Base-by-base conservation (phyloP, 2,888 invertebrate genomes). In the Strigamia crassipes region DNA sequence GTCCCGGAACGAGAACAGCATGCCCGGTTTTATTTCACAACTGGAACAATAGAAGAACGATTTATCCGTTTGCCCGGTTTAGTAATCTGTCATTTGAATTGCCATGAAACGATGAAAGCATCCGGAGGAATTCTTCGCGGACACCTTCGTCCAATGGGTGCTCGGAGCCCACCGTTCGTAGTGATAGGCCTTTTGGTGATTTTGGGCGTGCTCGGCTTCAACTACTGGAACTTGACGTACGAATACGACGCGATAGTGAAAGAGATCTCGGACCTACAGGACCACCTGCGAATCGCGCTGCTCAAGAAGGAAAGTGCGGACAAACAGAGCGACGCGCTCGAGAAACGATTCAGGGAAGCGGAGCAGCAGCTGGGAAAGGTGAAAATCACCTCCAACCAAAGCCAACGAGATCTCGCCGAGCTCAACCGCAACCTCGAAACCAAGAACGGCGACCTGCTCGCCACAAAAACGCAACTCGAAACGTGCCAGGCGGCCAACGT, bases 141-240 rank as follows among this genome's bases (percentile, higher is more conserved):
- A 56, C 61, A 81, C 21, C 77, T 83, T 41, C 56, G 83, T 23
- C 83, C 83, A 9, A 81, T 79, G 8, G 77, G 83, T 34, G 82
- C 38, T 12, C 66, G 84, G 83, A 85, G 13, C 86, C 92, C 92
- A 34, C 92, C 91, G 91, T 92, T 92, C 9, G 83, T 85, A 13
- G 78, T 84, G 89, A 90, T 90, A 42, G 90, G 90, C 66, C 89
- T 92, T 90, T 92, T 91, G 51, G 91, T 91, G 84, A 90, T 91
- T 90, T 73, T 80, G 31, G 42, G 83, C 15, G 81, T 83, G 15
- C 73, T 80, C 38, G 83, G 80, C 2, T 83, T 83, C 56, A 83
- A 83, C 81, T 83, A 83, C 41, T 83, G 83, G 83, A 83, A 82
- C 34, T 27, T 83, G 23, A 80, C 82, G 42, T 46, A 81, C 9